These are phyloP conservation scores for Drosophila anceps DNA, from an alignment of 2,888 invertebrate genomes.

Conservation along the genomic window DNA sequence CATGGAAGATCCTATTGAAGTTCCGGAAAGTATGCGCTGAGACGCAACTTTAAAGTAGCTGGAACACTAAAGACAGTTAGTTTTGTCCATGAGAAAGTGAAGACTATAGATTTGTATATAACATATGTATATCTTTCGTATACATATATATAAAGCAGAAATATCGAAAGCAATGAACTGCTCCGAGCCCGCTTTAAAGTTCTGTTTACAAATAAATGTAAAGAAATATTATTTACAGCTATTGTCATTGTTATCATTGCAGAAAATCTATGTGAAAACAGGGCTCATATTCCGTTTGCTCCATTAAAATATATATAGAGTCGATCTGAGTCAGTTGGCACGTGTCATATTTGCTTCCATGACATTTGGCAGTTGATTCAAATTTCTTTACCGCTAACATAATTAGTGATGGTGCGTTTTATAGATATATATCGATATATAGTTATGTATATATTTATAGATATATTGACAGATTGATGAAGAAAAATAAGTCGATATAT, in stretches of 20 bases:
- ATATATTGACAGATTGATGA: neutral
- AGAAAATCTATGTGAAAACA: neutral
- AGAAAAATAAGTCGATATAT: no score
- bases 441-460: neutral
- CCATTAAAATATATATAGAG: neutral
- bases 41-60: neutral
- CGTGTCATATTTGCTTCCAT: neutral
- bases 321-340: neutral
- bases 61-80: no score
- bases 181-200: neutral
- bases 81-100: neutral
- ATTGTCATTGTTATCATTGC: neutral
- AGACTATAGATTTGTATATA: neutral
- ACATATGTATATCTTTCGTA: no score
- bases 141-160: neutral
- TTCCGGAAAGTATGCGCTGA: constrained; percentile 1
- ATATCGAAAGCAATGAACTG: neutral
- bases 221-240: neutral
- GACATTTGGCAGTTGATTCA: neutral
- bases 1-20: constrained; percentile 8
- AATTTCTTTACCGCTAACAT: neutral
- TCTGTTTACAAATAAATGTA: neutral
- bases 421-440: neutral
- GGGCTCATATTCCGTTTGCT: neutral
- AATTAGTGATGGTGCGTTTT: neutral